Evolutionary conservation across 2,113 vertebrate species (phyloP).

Genomic region (Coturnix japonica): DNA sequence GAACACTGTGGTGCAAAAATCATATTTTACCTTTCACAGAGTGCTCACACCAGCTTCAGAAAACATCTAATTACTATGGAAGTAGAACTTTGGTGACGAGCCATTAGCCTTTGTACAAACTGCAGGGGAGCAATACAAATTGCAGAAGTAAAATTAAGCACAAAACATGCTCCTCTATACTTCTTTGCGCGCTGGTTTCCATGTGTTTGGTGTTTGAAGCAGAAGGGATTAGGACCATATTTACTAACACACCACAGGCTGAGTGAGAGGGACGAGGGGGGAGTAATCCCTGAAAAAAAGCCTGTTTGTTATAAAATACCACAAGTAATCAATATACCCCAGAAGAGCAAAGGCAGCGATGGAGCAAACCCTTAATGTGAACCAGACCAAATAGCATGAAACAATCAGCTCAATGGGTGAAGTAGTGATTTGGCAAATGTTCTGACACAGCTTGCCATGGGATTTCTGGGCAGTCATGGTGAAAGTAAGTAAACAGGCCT

Average conservation of each 20-base stretch:
- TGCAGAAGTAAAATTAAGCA: not conserved
- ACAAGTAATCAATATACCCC: slow-evolving; percentile 48
- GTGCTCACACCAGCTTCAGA: not conserved
- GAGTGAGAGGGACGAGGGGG: not conserved
- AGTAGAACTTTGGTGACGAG: not conserved
- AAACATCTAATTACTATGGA: not conserved
- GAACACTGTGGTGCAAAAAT: not conserved
- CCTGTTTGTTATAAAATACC: slow-evolving; percentile 50
- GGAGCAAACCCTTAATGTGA: slow-evolving; percentile 55
- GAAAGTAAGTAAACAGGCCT: slow-evolving; percentile 53
- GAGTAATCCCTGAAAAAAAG: not conserved
- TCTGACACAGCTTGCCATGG: slow-evolving; percentile 46
- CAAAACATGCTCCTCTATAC: not conserved
- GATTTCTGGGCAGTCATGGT: slow-evolving; percentile 46
- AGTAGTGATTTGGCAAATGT: slow-evolving; percentile 62
- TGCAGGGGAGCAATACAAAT: not conserved
- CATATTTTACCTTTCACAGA: not conserved
- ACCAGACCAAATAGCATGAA: slow-evolving; percentile 14
- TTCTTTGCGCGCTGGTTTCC: not conserved
- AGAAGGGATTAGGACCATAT: not conserved
- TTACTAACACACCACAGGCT: slow-evolving; percentile 13
- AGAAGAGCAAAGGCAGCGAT: slow-evolving; percentile 15
- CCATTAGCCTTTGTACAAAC: not conserved
- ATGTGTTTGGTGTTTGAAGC: not conserved
- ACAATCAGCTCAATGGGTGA: slow-evolving; percentile 52